Evolutionary conservation across 2,888 invertebrate genomes (phyloP).

Genomic region (Pristionchus mayeri): DNA sequence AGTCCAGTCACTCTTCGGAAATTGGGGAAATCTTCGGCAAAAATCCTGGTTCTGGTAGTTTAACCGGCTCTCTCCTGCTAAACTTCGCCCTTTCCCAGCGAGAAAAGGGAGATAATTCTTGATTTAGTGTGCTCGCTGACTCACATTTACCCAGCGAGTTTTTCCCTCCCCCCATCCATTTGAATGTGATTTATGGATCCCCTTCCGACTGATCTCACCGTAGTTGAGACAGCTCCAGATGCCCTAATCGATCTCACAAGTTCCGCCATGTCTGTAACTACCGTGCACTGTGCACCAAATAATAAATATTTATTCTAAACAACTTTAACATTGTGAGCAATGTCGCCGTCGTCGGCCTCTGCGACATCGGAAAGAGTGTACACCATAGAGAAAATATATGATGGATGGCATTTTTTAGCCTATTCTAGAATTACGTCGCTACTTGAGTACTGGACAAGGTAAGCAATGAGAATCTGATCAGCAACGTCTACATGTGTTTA

Average conservation of each 20-base stretch:
- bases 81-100: neutral
- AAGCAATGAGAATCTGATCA: too few relatives aligned
- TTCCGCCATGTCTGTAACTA: constrained; percentile 22
- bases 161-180: neutral
- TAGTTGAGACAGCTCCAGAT: neutral
- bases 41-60: neutral
- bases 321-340: too few relatives aligned
- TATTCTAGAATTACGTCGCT: too few relatives aligned
- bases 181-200: neutral
- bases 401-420: too few relatives aligned
- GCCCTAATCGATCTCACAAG: neutral
- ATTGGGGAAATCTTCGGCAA: neutral
- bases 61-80: neutral
- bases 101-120: neutral
- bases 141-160: neutral
- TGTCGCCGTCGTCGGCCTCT: too few relatives aligned
- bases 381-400: too few relatives aligned
- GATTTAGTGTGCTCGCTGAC: neutral
- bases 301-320: too few relatives aligned
- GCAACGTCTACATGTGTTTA: too few relatives aligned
- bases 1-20: neutral
- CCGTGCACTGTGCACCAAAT: too few relatives aligned
- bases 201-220: neutral
- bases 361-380: too few relatives aligned
- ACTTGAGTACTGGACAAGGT: too few relatives aligned